Evolutionary conservation across 2,113 vertebrate genomes (phyloP).

Genomic region (Hippocampus mohnikei): DNA sequence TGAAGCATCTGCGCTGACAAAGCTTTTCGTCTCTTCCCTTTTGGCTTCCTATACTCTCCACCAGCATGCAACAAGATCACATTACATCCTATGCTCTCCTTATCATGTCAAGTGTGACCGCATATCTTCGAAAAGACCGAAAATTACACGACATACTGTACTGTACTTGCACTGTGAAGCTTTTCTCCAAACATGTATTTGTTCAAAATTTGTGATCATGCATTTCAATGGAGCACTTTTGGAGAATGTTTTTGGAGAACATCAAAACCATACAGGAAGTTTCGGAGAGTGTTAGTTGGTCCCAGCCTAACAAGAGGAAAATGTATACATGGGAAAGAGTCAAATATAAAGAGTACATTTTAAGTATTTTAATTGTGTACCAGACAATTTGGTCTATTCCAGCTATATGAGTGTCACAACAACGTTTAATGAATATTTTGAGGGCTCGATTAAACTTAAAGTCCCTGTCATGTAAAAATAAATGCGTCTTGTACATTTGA

Average conservation of each 20-base stretch:
- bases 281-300: too few relatives aligned
- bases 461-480: too few relatives aligned
- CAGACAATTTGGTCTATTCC: too few relatives aligned
- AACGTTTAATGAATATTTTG: too few relatives aligned
- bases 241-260: constrained; percentile 20
- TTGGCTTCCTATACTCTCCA: constrained; percentile 51
- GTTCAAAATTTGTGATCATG: background rate
- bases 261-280: constrained; percentile 6
- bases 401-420: too few relatives aligned
- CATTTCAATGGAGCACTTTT: background rate
- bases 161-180: background rate
- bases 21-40: constrained; percentile 56
- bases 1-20: constrained; percentile 62
- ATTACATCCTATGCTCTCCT: background rate
- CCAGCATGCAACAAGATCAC: constrained; percentile 22
- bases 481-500: too few relatives aligned
- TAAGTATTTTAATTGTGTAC: too few relatives aligned
- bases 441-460: too few relatives aligned
- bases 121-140: background rate
- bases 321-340: too few relatives aligned
- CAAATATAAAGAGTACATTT: too few relatives aligned
- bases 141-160: too few relatives aligned
- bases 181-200: background rate
- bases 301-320: too few relatives aligned
- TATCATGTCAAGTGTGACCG: background rate